phyloP scores from a whole-genome alignment of 2,113 vertebrate genomes.

The Ailurus styani region DNA sequence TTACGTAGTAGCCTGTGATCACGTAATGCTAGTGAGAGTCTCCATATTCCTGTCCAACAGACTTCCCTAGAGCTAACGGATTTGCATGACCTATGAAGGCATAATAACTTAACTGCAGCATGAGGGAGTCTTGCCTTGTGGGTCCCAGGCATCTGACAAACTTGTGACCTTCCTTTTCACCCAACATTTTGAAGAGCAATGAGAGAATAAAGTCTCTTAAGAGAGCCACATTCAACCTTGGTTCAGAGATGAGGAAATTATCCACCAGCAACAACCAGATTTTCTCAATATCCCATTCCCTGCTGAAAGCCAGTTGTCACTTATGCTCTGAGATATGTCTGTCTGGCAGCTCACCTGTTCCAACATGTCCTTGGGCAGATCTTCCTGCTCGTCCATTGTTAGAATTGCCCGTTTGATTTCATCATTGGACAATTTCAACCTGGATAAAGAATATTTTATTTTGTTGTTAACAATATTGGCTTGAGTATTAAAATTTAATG shows the following conservation, averaged over 20 bases:
- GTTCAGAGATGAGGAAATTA: not conserved
- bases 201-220: not conserved
- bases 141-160: not conserved
- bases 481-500: not conserved
- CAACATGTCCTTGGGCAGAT: constrained; percentile 98
- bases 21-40: not conserved
- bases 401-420: constrained; percentile 98
- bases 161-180: not conserved
- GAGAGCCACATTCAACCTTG: not conserved
- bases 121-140: not conserved
- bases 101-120: not conserved
- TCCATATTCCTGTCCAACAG: not conserved
- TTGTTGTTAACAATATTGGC: constrained; percentile 13
- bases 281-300: not conserved
- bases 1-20: not conserved
- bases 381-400: constrained; percentile 98
- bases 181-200: not conserved
- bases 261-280: not conserved
- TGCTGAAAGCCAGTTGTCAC: not conserved
- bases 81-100: not conserved
- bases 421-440: constrained; percentile 96
- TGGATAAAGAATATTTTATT: constrained; percentile 73
- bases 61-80: not conserved
- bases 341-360: constrained; percentile 88
- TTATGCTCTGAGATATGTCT: fast-evolving